Evolutionary conservation across 2,113 vertebrate species (phyloP).

Genomic region (Varanus komodoensis): DNA sequence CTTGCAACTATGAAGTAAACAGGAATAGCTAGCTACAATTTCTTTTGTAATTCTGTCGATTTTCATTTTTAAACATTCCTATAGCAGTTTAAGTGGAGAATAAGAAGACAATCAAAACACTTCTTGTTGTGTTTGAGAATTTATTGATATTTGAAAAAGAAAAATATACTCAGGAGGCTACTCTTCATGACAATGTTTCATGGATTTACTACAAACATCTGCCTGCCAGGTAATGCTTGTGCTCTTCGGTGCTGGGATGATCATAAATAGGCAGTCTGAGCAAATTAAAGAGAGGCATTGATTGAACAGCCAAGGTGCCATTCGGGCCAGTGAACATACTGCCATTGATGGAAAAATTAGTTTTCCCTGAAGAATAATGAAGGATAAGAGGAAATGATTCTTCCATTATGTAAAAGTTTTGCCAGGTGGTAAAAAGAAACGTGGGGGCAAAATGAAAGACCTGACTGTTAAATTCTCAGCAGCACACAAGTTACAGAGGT

Average conservation of each 20-base stretch:
- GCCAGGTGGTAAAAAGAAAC: constrained; percentile 40
- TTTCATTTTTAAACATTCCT: constrained; percentile 39
- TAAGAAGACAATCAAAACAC: constrained; percentile 52
- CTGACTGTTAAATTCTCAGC: background rate
- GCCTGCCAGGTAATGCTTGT: constrained; percentile 39
- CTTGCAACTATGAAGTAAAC: background rate
- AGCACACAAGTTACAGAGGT: background rate
- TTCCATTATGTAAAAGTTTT: constrained; percentile 39
- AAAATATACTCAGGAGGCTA: constrained; percentile 64
- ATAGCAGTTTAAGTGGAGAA: constrained; percentile 51
- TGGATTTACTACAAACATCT: constrained; percentile 76
- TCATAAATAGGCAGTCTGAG: constrained; percentile 30
- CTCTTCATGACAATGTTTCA: constrained; percentile 54
- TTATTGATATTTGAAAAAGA: constrained; percentile 62
- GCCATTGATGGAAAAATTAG: constrained; percentile 49
- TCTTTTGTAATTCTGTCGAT: background rate
- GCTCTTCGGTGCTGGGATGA: constrained; percentile 27
- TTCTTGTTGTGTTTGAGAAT: constrained; percentile 65
- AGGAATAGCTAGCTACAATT: constrained; percentile 11
- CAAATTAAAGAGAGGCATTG: constrained; percentile 26
- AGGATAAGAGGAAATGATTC: constrained; percentile 29
- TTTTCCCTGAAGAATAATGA: constrained; percentile 46
- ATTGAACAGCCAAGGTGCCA: background rate
- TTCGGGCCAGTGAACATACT: background rate
- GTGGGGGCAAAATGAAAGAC: background rate